Percentiles rank a stretch among this genome's conserved stretches.
These are phyloP conservation scores for Alethe castanea DNA, from an alignment of 2,113 vertebrate genomes.

Conservation along the genomic window DNA sequence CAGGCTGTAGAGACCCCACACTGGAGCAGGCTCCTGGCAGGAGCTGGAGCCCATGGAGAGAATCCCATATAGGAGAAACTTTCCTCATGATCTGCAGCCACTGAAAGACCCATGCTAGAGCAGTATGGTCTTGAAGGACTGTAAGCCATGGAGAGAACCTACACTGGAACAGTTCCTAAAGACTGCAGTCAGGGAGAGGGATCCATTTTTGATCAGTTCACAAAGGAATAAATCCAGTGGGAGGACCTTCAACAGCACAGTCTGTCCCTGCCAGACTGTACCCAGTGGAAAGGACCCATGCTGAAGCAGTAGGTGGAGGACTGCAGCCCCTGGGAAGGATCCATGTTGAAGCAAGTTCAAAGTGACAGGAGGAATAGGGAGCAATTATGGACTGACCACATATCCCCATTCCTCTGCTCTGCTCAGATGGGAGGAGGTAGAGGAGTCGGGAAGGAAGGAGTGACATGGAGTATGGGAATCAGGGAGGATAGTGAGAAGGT, in stretches of 20 bases:
- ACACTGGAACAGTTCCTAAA: background rate
- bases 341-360: background rate
- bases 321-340: background rate
- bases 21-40: background rate
- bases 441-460: background rate
- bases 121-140: background rate
- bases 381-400: background rate
- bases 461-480: background rate
- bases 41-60: background rate
- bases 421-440: background rate
- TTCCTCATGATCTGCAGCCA: background rate
- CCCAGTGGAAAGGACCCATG: background rate
- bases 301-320: background rate
- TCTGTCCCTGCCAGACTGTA: background rate
- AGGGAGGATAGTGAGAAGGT: background rate
- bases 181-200: background rate
- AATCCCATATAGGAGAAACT: background rate
- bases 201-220: background rate
- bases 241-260: rapidly evolving
- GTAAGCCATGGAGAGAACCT: background rate
- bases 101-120: background rate
- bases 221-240: background rate
- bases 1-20: background rate
- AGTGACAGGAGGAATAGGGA: background rate
- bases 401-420: rapidly evolving